Evolutionary conservation across 2,797 vertebrate species (phyloP).

Genomic region (Cuniculus paca): DNA sequence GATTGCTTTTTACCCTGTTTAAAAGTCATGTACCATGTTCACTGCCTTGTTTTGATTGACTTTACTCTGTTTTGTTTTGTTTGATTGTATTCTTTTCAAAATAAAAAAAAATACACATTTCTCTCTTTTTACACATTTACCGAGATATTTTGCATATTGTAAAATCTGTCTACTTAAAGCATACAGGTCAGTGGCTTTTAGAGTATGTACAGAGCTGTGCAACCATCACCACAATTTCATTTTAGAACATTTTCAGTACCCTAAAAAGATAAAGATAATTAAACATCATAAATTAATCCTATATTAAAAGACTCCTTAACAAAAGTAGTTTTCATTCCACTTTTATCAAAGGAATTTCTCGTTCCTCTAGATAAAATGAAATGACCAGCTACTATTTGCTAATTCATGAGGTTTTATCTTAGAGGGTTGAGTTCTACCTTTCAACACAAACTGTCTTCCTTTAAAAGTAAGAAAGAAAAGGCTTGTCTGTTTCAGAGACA

Average conservation of each 20-base stretch:
- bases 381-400: conserved; percentile 40
- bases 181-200: conserved; percentile 6
- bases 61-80: no score
- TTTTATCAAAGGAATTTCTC: conserved; percentile 53
- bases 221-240: not conserved
- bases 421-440: conserved; percentile 1
- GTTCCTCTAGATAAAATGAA: conserved; percentile 52
- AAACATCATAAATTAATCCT: conserved; percentile 33
- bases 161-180: conserved; percentile 33
- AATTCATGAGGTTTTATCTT: conserved; percentile 23
- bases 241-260: conserved; percentile 3
- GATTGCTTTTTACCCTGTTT: no score
- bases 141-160: conserved; percentile 10
- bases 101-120: not conserved
- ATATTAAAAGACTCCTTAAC: conserved; percentile 25
- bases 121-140: not conserved
- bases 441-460: not conserved
- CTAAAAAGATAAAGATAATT: conserved; percentile 32
- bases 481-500: not conserved
- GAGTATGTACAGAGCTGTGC: not conserved
- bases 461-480: conserved; percentile 3
- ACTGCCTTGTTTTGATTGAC: no score
- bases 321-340: conserved; percentile 18
- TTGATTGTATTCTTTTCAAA: no score
- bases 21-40: no score